A percentile compares a stretch with the other conserved stretches of the same genome.
Evolutionary conservation across 2,113 vertebrate species (phyloP).

Genomic region (Apus apus): DNA sequence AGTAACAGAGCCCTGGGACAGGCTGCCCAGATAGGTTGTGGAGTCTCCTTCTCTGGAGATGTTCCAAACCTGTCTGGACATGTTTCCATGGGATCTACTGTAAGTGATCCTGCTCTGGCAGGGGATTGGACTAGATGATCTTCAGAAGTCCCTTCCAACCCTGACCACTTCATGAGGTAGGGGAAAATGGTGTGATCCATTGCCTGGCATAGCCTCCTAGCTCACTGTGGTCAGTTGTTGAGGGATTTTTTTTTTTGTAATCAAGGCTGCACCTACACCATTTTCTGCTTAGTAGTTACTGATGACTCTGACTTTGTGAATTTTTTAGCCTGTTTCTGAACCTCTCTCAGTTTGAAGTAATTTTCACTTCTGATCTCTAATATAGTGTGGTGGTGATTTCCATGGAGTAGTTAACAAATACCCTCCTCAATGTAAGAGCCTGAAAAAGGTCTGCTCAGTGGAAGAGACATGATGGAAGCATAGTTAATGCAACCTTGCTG

Average conservation of each 20-base stretch:
- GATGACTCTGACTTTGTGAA: background rate
- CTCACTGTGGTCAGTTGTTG: accelerated
- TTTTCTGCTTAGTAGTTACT: background rate
- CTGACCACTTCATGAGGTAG: background rate
- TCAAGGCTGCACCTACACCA: background rate
- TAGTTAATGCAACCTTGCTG: background rate
- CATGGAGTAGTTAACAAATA: background rate
- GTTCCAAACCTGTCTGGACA: too few relatives aligned
- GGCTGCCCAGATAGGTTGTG: too few relatives aligned
- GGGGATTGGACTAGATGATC: too few relatives aligned
- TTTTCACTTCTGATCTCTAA: background rate
- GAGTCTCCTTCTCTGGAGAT: too few relatives aligned
- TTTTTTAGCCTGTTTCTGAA: background rate
- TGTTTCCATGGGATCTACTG: too few relatives aligned
- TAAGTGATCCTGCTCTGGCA: too few relatives aligned
- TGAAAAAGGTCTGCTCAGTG: background rate
- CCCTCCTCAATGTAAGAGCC: background rate
- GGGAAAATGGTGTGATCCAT: background rate
- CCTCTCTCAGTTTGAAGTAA: background rate
- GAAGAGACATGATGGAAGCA: background rate
- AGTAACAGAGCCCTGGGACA: too few relatives aligned
- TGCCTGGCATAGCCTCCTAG: background rate
- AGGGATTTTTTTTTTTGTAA: background rate
- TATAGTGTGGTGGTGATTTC: background rate
- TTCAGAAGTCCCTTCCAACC: too few relatives aligned